A percentile compares a stretch with the other conserved stretches of the same genome.
Conservation (phyloP, 2,113 vertebrate species). For the Paramormyrops kingsleyae region DNA sequence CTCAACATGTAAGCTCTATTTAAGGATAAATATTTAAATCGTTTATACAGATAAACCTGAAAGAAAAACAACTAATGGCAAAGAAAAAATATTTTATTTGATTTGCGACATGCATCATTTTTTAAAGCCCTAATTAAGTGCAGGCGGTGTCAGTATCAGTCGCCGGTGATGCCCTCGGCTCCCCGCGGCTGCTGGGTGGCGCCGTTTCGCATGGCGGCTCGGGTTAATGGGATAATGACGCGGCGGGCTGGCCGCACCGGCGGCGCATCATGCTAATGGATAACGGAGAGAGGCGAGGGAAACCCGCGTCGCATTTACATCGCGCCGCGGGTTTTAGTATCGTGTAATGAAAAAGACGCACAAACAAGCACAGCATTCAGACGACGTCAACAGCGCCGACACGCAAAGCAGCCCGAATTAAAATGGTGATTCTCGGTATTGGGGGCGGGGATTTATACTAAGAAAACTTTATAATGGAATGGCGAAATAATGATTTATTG, state of each 20-base stretch:
- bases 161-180: slow-evolving; percentile 11
- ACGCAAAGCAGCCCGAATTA: neutral
- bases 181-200: slow-evolving; percentile 10
- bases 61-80: neutral
- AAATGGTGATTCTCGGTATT: neutral
- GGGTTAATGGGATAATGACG: slow-evolving; percentile 53
- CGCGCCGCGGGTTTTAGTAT: slow-evolving; percentile 30
- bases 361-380: neutral
- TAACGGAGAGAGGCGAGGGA: slow-evolving; percentile 48
- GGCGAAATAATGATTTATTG: neutral
- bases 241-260: slow-evolving; percentile 23
- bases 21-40: neutral
- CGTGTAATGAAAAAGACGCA: neutral
- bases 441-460: neutral
- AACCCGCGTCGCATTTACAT: slow-evolving; percentile 57
- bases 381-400: neutral
- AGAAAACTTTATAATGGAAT: neutral
- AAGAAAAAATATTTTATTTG: neutral
- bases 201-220: slow-evolving; percentile 38
- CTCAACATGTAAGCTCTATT: neutral
- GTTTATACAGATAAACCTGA: neutral
- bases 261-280: slow-evolving; percentile 53
- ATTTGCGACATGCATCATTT: neutral
- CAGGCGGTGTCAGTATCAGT: slow-evolving; percentile 17
- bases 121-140: slow-evolving; percentile 17